Base-by-base conservation (phyloP, 2,888 invertebrate genomes). In the Ferrisia virgata region DNA sequence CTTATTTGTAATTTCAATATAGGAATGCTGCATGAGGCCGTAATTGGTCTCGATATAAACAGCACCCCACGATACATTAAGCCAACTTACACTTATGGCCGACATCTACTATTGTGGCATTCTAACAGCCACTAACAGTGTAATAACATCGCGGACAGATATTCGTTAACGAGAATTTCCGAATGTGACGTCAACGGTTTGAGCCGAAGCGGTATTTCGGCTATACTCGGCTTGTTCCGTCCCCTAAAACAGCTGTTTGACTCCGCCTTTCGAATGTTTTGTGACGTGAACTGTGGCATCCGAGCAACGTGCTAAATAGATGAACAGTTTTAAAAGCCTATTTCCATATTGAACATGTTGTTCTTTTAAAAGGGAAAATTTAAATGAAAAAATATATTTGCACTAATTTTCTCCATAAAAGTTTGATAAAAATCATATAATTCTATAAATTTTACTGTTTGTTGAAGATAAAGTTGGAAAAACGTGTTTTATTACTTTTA, bases 1-100 rank as follows among this genome's bases (percentile, higher is more conserved):
- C 93, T 94, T 95, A 92, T 95, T 94, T 92, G 96, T 96, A 92
- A 97, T 93, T 92, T 96, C 95, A 91, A 92, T 86, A 87, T 87
- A 89, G 89, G 90, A 89, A 89, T 89, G 89, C 90, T 90, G 90
- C 91, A 91, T 91, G 89, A 89, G 89, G 89, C 89, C 89, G 89
- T 88, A 89, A 88, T 87, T 88, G 88, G 88, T 88, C 88, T 89
- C 88, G 89, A 88, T 88, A 88, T 87, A 88, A 88, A 88, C 88
- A 89, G 89, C 88, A 88, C 88, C 88, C 89, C 88, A 89, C 87
- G 88, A 87, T 86, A 87, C 89, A 89, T 88, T 86, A 86, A 87
- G 87, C 87, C 89, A 89, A 88, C 89, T 89, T 88, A 88, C 89
- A 87, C 87, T 87, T 87, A 90, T 90, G 90, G 90, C 90, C 89